Evolutionary conservation across 1,140 invertebrate genomes (phyloP).

Genomic region (Drosophila kohkoa): DNA sequence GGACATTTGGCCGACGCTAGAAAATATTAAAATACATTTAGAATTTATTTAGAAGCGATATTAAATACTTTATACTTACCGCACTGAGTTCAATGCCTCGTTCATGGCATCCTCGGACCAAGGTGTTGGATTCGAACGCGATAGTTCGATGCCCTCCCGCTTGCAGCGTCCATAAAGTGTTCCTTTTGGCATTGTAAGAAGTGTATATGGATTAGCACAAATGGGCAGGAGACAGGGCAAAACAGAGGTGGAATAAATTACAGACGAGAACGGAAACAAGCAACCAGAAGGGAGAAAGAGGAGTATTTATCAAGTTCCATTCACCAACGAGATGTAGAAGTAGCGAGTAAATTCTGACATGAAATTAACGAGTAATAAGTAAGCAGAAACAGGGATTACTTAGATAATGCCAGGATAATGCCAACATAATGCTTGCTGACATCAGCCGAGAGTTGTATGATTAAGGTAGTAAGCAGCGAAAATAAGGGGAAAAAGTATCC

Average conservation of each 20-base stretch:
- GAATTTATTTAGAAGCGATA: background rate
- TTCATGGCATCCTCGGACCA: conserved; percentile 96
- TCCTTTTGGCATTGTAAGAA: conserved; percentile 84
- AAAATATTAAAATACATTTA: conserved; percentile 50
- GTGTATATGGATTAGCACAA: conserved; percentile 41
- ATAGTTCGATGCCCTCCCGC: conserved; percentile 94
- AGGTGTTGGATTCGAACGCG: conserved; percentile 93
- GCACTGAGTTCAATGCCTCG: conserved; percentile 94
- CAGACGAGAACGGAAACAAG: background rate
- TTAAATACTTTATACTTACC: conserved; percentile 85
- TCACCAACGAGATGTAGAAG: background rate
- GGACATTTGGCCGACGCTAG: conserved; percentile 94
- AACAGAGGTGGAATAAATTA: background rate
- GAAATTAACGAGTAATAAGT: background rate
- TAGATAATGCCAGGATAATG: no score
- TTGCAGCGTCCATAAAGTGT: conserved; percentile 95
- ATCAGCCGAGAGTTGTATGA: no score
- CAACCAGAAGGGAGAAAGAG: background rate
- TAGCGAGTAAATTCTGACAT: background rate
- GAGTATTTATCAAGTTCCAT: background rate
- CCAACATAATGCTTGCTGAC: background rate
- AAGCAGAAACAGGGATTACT: no score
- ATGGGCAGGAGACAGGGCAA: background rate
- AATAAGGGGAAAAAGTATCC: no score
- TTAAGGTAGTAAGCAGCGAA: no score